Conservation (phyloP, 2,797 vertebrate genomes). For the Mallotus villosus region DNA sequence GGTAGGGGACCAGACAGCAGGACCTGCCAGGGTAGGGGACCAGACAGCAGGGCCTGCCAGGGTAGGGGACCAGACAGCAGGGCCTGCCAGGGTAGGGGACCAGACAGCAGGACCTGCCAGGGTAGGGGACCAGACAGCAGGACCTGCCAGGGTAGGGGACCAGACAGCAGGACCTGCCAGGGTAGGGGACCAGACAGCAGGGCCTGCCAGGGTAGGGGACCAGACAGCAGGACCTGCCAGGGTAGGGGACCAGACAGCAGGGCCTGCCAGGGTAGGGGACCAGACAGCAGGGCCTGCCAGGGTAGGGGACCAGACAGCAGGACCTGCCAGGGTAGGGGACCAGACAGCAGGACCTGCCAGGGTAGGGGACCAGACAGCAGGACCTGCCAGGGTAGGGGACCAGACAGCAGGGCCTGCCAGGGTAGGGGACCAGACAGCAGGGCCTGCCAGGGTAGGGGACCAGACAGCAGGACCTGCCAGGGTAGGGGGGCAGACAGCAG, state of each 20-base stretch:
- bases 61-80: constrained; percentile 77
- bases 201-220: constrained; percentile 75
- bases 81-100: constrained; percentile 75
- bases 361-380: constrained; percentile 77
- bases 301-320: constrained; percentile 77
- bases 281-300: constrained; percentile 79
- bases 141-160: constrained; percentile 75
- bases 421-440: constrained; percentile 77
- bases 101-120: constrained; percentile 79
- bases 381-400: constrained; percentile 75
- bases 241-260: constrained; percentile 77
- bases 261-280: constrained; percentile 75
- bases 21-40: constrained; percentile 75
- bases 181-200: constrained; percentile 77
- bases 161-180: constrained; percentile 79
- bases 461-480: constrained; percentile 79
- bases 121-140: constrained; percentile 77
- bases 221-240: constrained; percentile 79
- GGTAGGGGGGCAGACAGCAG: constrained; percentile 81
- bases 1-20: constrained; percentile 77
- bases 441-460: constrained; percentile 75
- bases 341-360: constrained; percentile 79
- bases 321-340: constrained; percentile 75
- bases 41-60: constrained; percentile 79
- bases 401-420: constrained; percentile 79